A percentile compares a stretch with the other conserved stretches of the same genome.
Evolutionary conservation across 2,113 vertebrate genomes (phyloP).

Genomic region (Melanocharis versteri): DNA sequence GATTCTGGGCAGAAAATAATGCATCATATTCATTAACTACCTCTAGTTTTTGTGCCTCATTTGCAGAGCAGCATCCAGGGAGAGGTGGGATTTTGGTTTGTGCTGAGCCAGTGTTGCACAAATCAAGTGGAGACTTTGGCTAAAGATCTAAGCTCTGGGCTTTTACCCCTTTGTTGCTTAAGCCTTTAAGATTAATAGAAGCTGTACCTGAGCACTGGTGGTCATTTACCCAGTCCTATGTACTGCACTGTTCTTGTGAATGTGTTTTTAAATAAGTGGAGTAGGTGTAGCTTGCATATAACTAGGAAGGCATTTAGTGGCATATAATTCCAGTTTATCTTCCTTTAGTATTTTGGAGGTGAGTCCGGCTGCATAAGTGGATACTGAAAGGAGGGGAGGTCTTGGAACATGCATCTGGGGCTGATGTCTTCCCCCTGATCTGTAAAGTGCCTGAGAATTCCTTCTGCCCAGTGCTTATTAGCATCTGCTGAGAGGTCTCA

Average conservation of each 20-base stretch:
- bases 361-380: neutral
- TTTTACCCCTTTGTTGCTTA: neutral
- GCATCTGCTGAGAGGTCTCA: rapidly evolving
- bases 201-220: neutral
- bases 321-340: neutral
- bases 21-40: constrained; percentile 11
- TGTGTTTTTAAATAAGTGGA: neutral
- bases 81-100: neutral
- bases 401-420: neutral
- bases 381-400: neutral
- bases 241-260: neutral
- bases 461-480: neutral
- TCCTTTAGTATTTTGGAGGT: neutral
- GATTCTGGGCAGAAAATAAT: neutral
- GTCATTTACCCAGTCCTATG: neutral
- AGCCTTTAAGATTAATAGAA: neutral
- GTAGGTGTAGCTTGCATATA: neutral
- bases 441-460: neutral
- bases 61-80: neutral
- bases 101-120: neutral
- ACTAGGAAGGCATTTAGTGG: neutral
- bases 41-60: neutral
- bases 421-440: neutral
- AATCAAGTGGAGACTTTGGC: neutral
- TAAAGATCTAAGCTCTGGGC: neutral